These are phyloP conservation scores for Muscicapa adusta DNA, from an alignment of 2,113 vertebrate species.

Conservation along the genomic window DNA sequence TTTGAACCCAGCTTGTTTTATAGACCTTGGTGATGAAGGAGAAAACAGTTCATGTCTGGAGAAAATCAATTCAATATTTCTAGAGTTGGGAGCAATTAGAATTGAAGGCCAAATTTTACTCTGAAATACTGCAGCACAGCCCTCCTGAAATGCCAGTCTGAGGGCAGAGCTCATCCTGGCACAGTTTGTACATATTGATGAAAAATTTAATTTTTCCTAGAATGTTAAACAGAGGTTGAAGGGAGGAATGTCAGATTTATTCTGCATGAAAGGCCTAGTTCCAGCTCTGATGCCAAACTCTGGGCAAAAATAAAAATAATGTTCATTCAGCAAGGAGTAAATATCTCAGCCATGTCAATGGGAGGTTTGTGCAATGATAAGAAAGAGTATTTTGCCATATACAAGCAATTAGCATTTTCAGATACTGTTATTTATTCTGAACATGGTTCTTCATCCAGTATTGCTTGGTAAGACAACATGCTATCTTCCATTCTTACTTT, in stretches of 20 bases:
- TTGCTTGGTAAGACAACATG: neutral
- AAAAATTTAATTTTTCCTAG: neutral
- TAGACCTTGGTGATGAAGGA: constrained; percentile 15
- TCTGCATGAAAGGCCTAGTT: neutral
- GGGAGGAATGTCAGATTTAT: neutral
- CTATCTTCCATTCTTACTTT: neutral
- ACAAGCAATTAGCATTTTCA: neutral
- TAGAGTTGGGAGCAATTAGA: constrained; percentile 1
- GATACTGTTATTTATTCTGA: neutral
- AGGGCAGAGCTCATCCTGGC: constrained; percentile 15
- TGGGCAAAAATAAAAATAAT: neutral
- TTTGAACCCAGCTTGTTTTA: constrained; percentile 37
- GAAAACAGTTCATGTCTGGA: constrained; percentile 30
- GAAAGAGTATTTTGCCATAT: neutral
- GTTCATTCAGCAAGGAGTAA: neutral
- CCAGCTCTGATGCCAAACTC: neutral
- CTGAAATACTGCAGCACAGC: neutral
- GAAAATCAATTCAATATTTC: constrained; percentile 53
- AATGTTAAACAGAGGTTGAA: neutral
- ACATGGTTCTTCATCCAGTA: neutral
- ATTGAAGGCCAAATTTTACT: neutral
- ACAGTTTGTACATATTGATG: neutral
- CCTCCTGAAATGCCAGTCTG: neutral
- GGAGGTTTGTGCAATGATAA: neutral
- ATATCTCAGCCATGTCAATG: neutral